Conservation (phyloP, 2,797 vertebrate species). For the Xenops minutus region DNA sequence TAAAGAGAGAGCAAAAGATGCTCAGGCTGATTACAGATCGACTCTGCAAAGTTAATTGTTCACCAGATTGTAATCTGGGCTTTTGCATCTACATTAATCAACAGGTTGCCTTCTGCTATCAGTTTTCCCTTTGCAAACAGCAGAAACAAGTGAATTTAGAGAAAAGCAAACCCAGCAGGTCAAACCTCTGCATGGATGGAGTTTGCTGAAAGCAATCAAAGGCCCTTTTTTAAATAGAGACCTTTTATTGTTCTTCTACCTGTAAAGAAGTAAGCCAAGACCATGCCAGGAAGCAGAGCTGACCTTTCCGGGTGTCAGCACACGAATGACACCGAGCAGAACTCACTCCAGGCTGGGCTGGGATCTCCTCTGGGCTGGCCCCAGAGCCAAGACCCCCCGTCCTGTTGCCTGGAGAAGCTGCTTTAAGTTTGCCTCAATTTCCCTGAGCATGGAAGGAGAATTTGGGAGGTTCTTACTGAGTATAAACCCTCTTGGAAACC, state of each 20-base stretch:
- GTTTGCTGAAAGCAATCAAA: neutral
- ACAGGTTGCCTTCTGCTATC: constrained; percentile 11
- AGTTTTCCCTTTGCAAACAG: neutral
- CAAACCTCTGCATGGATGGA: neutral
- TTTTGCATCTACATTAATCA: neutral
- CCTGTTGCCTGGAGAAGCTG: neutral
- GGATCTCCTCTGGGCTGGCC: neutral
- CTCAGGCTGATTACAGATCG: neutral
- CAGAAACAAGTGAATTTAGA: neutral
- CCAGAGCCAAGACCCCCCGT: neutral
- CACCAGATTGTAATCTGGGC: constrained; percentile 27
- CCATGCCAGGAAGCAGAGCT: neutral
- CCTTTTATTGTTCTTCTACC: neutral
- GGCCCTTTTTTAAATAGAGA: neutral
- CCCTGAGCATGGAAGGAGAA: neutral
- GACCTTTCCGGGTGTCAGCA: neutral
- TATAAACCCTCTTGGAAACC: neutral
- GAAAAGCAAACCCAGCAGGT: neutral
- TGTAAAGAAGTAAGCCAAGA: neutral
- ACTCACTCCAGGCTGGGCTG: neutral
- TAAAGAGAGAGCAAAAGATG: constrained; percentile 17
- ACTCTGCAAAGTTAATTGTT: constrained; percentile 18
- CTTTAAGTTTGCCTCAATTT: neutral
- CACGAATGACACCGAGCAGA: neutral
- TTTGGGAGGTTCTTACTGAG: neutral